Evolutionary conservation across 1,140 invertebrate species (phyloP).

Genomic region (Pseudomyrmex gracilis): DNA sequence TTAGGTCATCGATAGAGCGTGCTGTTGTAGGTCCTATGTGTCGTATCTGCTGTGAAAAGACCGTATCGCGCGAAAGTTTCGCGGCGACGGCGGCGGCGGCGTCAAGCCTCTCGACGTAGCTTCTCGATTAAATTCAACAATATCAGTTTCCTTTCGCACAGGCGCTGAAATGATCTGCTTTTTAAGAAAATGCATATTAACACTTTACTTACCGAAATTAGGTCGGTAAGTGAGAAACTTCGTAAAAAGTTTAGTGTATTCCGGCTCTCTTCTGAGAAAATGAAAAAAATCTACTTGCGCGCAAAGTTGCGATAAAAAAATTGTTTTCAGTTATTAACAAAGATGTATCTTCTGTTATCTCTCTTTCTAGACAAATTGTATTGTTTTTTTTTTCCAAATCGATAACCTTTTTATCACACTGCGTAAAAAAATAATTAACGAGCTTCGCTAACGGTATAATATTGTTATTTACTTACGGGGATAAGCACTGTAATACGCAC

Average conservation of each 20-base stretch:
- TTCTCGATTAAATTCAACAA: conserved; percentile 36
- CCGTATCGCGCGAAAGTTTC: conserved; percentile 1
- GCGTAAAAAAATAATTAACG: too few relatives aligned
- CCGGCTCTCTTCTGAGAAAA: background rate
- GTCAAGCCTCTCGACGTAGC: conserved; percentile 8
- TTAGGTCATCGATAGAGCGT: conserved; percentile 48
- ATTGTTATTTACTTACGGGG: too few relatives aligned
- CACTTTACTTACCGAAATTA: background rate
- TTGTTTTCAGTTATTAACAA: too few relatives aligned
- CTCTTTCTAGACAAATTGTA: too few relatives aligned
- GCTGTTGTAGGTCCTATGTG: conserved; percentile 16
- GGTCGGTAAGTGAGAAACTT: background rate
- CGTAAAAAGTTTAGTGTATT: background rate
- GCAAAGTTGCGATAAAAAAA: background rate
- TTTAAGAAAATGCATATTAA: background rate
- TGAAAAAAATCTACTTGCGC: background rate
- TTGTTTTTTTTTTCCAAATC: too few relatives aligned
- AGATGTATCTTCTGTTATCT: too few relatives aligned
- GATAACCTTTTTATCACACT: too few relatives aligned
- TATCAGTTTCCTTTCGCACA: background rate
- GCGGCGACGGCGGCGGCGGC: background rate
- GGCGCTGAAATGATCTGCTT: background rate
- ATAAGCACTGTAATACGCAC: too few relatives aligned
- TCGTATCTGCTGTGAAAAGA: conserved; percentile 24
- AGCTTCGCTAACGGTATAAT: too few relatives aligned